Base-by-base conservation (phyloP, 2,888 invertebrate species). In the Phasia obesa region DNA sequence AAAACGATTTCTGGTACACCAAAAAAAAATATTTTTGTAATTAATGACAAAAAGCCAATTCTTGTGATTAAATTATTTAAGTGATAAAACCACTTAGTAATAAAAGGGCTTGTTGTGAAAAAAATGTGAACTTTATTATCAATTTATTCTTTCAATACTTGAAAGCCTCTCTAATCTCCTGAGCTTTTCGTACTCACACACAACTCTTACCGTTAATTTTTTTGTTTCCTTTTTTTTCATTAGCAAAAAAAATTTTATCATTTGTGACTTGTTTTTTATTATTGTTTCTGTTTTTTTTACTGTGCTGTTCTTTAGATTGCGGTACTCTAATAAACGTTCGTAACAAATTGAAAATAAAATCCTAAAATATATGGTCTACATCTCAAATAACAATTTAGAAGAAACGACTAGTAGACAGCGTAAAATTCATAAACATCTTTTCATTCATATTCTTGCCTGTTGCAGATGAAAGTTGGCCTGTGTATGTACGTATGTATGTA, bases 271-370 rank as follows among this genome's bases (percentile, higher is more conserved):
- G 25, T 11, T 23, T 13, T 51, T 67, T 51, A 17, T 2, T n/a
- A n/a, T n/a, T n/a, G 11, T 57, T 19, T 19, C 13, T 31, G 27
- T n/a, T 0, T 15, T 27, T 57, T 21, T 55, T 42, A 4, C 0
- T 44, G 17, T 47, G 31, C 31, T 27, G 15, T 47, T 59, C 17
- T 23, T 15, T 59, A 47, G 47, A 64, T 74, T 69, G 53, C 67
- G 31, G 21, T 83, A 75, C 55, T 79, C 71, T 44, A 71, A 71
- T 79, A 83, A 79, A 38, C 31, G 38, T 75, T 79, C 17, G 83
- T 60, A 67, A 76, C 83, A 83, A 83, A 83, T 83, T 79, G 75
- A 71, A 79, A 76, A 67, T 74, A 83, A 79, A 83, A 79, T 60
- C 65, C 21, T 42, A 71, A 79, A 82, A 75, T 71, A 76, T 83